Evolutionary conservation across 1,140 invertebrate species (phyloP), one percentile per base, ranked within the genome.

Genomic region (Drosophila nebulosa): DNA sequence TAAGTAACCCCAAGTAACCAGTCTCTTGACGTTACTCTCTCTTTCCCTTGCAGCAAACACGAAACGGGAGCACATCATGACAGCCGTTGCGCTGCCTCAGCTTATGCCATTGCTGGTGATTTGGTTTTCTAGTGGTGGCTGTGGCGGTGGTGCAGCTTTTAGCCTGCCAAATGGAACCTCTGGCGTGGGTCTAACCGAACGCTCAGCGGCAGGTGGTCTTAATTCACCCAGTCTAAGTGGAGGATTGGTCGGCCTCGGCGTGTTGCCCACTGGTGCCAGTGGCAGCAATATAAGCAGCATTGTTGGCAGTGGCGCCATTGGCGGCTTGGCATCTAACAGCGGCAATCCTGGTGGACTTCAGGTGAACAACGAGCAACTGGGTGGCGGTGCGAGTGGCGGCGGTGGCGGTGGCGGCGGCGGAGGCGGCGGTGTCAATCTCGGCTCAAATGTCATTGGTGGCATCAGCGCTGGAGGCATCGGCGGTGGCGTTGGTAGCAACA

Each of bases 141-240:
- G 27, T 4, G 55, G 42, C 4, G 55, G 36, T 32, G 30, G 9
- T 32, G 1, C 39, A 46, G 39, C 16, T 21, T 46, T 80, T 12
- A 86, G 70, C 26, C 70, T 85, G 24, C 52, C 70, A n/a, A 85
- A 85, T 22, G 69, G 76, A 58, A 86, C 81, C 9, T 32, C 72
- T 39, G 62, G 50, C 27, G 27, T 57, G 10, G 36, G 59, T 35
- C 21, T 42, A 52, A 69, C 53, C 16, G 72, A 75, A 30, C 52
- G 27, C 14, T 32, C 61, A n/a, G 62, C 46, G 5, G 66, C 62
- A 0, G 81, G 81, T 16, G 79, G 39, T 50, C 35, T 51, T 26
- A 86, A 74, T 66, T 53, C 53, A 61, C 81, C 81, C 0, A 22
- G 51, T 1, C 55, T 78, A 5, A 50, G 70, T 16, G 55, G 18